phyloP scores from a whole-genome alignment of 2,113 vertebrate genomes.

The Picathartes gymnocephalus region DNA sequence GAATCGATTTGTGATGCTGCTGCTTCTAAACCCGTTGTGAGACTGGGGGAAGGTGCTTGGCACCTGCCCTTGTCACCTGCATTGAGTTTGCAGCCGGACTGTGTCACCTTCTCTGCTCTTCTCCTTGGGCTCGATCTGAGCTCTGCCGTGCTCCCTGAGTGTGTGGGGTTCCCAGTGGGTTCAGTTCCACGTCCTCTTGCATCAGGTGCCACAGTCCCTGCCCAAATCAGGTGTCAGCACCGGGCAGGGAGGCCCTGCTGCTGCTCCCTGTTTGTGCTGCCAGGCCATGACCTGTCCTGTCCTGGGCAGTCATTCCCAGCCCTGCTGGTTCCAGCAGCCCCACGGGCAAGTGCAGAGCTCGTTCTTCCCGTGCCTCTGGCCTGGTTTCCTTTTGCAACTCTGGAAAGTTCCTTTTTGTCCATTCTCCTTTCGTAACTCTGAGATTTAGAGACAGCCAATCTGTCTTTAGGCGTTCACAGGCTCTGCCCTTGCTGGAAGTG shows the following conservation, averaged over 20 bases:
- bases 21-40: rapidly evolving
- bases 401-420: not conserved
- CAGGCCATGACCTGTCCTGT: not conserved
- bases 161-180: not conserved
- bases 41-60: not conserved
- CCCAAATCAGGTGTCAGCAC: not conserved
- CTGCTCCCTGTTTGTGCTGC: not conserved
- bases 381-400: not conserved
- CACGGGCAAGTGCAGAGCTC: not conserved
- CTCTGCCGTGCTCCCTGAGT: not conserved
- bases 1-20: not conserved
- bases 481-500: not conserved
- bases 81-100: not conserved
- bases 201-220: not conserved
- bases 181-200: not conserved
- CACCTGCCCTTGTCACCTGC: not conserved
- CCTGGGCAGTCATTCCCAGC: not conserved
- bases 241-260: not conserved
- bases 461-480: not conserved
- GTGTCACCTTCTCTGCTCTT: rapidly evolving
- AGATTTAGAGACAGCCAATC: not conserved
- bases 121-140: not conserved
- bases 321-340: not conserved
- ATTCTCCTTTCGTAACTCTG: not conserved
- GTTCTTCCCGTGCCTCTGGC: not conserved